These are phyloP conservation scores for Epizoanthus rinbou DNA, from an alignment of 92 coral and sea anemone genomes.

Conservation along the genomic window DNA sequence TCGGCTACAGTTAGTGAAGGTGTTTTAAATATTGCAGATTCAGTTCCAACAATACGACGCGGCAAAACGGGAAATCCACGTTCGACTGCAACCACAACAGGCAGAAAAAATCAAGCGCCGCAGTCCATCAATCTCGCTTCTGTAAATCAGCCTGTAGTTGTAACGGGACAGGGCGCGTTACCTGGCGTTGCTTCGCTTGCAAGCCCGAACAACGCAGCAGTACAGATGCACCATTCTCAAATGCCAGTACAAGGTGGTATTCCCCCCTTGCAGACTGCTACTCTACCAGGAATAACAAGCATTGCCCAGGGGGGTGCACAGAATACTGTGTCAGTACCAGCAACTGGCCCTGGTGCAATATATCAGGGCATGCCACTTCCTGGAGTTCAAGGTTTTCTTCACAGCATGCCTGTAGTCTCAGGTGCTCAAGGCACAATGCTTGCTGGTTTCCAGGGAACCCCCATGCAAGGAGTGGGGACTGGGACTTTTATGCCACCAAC, in stretches of 20 bases:
- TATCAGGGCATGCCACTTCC: constrained; percentile 65
- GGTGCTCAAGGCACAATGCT: constrained; percentile 72
- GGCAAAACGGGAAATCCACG: constrained; percentile 7
- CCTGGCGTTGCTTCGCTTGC: constrained; percentile 36
- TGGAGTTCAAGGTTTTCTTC: constrained; percentile 67
- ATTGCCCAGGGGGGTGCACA: constrained; percentile 8
- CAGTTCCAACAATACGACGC: constrained; percentile 12
- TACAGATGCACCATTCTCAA: constrained; percentile 28
- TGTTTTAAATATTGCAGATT: constrained; percentile 2
- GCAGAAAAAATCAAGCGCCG: constrained; percentile 4
- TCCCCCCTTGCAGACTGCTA: constrained; percentile 22
- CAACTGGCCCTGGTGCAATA: constrained; percentile 41
- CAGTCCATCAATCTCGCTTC: not conserved
- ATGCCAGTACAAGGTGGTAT: constrained; percentile 21
- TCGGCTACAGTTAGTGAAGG: constrained; percentile 55
- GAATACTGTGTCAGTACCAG: constrained; percentile 22
- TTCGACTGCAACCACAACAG: constrained; percentile 15
- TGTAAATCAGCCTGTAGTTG: constrained; percentile 5
- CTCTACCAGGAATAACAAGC: constrained; percentile 28
- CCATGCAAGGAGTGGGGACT: constrained; percentile 69
- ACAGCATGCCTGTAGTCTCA: constrained; percentile 70
- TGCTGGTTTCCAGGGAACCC: constrained; percentile 74
- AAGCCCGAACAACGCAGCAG: not conserved
- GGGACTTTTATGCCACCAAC: constrained; percentile 60
- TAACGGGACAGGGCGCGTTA: not conserved